Percentiles rank a stretch among this genome's conserved stretches.
phyloP scores from a whole-genome alignment of 2,113 vertebrate species.

The Gavia stellata region DNA sequence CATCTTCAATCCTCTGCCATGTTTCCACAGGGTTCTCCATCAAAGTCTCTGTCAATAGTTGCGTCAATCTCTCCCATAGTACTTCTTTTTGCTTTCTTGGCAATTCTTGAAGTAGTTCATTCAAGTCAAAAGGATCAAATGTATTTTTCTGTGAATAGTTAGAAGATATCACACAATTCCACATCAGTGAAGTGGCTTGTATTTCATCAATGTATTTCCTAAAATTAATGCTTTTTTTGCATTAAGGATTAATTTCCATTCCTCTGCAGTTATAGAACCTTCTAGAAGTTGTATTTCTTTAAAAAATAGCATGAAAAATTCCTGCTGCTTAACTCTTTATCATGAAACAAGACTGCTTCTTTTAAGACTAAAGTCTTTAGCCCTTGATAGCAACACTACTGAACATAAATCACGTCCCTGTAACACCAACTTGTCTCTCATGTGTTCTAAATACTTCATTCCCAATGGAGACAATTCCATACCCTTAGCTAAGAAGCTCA shows the following conservation, averaged over 20 bases:
- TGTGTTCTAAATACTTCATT: neutral
- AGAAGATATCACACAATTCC: neutral
- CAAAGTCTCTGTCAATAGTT: constrained; percentile 75
- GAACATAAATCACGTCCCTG: neutral
- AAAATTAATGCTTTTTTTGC: neutral
- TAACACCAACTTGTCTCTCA: neutral
- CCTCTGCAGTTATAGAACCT: neutral
- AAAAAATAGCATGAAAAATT: neutral
- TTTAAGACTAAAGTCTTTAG: neutral
- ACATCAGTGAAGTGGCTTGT: neutral
- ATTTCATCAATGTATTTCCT: neutral
- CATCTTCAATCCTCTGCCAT: constrained; percentile 64
- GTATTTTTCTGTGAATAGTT: constrained; percentile 74
- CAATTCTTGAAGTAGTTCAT: constrained; percentile 88
- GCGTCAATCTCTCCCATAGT: constrained; percentile 79
- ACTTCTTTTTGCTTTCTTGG: constrained; percentile 79
- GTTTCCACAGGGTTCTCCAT: constrained; percentile 77
- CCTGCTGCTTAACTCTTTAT: neutral
- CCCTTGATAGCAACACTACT: neutral
- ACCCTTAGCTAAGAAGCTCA: neutral
- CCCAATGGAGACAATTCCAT: neutral
- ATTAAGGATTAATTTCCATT: neutral
- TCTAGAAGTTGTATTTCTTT: neutral
- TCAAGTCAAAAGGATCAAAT: constrained; percentile 80
- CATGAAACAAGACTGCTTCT: neutral